phyloP scores from a whole-genome alignment of 2,113 vertebrate species.

The human region GRCh38 chr7:628001-628500 shows the following conservation, averaged over 20 bases:
- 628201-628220: rapidly evolving
- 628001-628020: rapidly evolving
- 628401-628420: neutral
- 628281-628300: no score
- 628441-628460: neutral
- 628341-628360: neutral
- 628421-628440: neutral
- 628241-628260: neutral
- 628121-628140: rapidly evolving
- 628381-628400: neutral
- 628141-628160: neutral
- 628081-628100: rapidly evolving
- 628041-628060: neutral
- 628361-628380: neutral
- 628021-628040: rapidly evolving
- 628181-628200: neutral
- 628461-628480: neutral
- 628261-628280: neutral
- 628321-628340: neutral
- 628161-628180: neutral
- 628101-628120: rapidly evolving
- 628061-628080: neutral
- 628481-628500: neutral
- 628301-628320: rapidly evolving
- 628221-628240: rapidly evolving